Evolutionary conservation across 2,888 invertebrate species (phyloP), one percentile per base, ranked within the genome.

Genomic region (Temnothorax unifasciatus): DNA sequence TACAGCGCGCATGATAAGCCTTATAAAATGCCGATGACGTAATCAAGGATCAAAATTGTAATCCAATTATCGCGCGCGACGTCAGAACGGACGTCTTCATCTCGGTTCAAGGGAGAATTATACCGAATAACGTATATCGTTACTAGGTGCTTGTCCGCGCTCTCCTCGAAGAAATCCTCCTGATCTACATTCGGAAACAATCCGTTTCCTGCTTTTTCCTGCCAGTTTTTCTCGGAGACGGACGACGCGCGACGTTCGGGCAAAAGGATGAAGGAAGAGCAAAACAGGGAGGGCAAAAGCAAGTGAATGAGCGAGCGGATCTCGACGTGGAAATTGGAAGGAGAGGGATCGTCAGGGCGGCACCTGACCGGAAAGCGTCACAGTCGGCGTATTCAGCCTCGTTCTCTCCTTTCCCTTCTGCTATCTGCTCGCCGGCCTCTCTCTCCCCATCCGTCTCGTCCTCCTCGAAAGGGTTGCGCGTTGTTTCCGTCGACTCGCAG

Each of bases 321-420:
- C 87, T 71, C 81, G 82, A 87, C 77, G 82, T 87, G 75, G 85
- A 88, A 87, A 91, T 90, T 89, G 88, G 90, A 89, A 79, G 88
- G 90, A 89, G 92, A 92, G 90, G 91, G 88, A 94, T 92, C 91
- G 92, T 90, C 92, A 92, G 92, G 93, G 93, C 92, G 92, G 93
- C 94, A 94, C 94, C 94, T 94, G 94, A 94, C 94, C 94, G 94
- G 94, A 94, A 94, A 93, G 92, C 94, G 94, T 94, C 93, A 94
- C 94, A 94, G 94, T 94, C 93, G 90, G 89, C 93, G 94, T 90
- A 92, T 92, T 92, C 92, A 93, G 92, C 92, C 93, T 93, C 92
- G 92, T 94, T 93, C 92, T 89, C 89, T 92, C 89, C 90, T 87
- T 88, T 87, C 87, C 86, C 86, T 85, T 82, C 90, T 71, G 71